Evolutionary conservation across 1,140 invertebrate species (phyloP).

Genomic region (Ceratina calcarata): DNA sequence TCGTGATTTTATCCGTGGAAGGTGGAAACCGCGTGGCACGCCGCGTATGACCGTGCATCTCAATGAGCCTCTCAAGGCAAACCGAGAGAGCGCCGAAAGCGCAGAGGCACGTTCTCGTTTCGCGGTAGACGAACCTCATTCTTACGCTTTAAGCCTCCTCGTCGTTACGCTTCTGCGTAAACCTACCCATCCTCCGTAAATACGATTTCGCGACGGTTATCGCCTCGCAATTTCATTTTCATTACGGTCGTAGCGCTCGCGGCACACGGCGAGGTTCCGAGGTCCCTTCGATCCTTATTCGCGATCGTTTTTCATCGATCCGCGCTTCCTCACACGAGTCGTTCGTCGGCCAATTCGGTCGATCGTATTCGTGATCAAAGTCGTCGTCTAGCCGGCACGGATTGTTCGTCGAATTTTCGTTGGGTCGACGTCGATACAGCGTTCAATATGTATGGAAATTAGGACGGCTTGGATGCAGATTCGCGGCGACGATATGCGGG

Average conservation of each 20-base stretch:
- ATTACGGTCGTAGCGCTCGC: too few species aligned
- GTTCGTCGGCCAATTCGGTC: background rate
- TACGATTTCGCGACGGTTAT: background rate
- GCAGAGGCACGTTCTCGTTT: conserved; percentile 63
- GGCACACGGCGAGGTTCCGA: too few species aligned
- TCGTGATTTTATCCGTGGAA: conserved; percentile 42
- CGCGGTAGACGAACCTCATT: conserved; percentile 55
- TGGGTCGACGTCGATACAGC: too few species aligned
- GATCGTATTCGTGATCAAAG: background rate
- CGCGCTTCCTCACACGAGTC: too few species aligned
- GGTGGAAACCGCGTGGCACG: conserved; percentile 45
- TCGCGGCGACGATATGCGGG: background rate
- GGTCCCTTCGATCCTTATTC: too few species aligned
- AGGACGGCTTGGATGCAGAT: conserved; percentile 42
- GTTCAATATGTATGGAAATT: conserved; percentile 62
- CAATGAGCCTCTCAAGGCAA: conserved; percentile 69
- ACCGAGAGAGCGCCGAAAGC: conserved; percentile 47
- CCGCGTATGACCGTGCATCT: conserved; percentile 69
- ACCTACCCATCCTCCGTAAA: background rate
- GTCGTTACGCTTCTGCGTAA: background rate
- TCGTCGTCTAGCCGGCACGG: background rate
- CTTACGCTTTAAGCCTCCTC: conserved; percentile 46
- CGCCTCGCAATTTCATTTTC: too few species aligned
- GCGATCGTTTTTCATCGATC: too few species aligned
- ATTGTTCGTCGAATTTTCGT: conserved; percentile 17